Evolutionary conservation across 2,113 vertebrate genomes (phyloP).

Genomic region (Arizona elegans): DNA sequence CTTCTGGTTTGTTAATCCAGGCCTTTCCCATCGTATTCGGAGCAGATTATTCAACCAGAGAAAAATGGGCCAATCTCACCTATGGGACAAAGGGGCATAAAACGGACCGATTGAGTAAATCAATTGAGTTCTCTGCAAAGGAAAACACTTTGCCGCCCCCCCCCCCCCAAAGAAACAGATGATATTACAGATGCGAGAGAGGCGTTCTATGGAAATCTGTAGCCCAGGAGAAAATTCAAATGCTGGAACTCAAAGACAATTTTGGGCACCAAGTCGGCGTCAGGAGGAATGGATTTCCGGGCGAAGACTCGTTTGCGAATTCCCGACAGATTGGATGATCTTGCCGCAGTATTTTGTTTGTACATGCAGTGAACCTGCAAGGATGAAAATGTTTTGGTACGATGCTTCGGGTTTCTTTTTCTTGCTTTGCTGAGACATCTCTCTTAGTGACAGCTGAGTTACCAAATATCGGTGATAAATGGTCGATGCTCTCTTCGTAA

Average conservation of each 20-base stretch:
- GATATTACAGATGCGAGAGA: not conserved
- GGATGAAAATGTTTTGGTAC: not conserved
- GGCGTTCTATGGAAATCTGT: not conserved
- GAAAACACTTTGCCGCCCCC: not conserved
- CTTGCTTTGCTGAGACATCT: not conserved
- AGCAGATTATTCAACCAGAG: not conserved
- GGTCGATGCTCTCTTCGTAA: not conserved
- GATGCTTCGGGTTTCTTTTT: not conserved
- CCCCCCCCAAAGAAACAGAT: not conserved
- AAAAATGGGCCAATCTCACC: not conserved
- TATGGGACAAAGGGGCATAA: not conserved
- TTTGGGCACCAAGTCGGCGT: not conserved
- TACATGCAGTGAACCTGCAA: not conserved
- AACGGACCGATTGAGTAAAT: not conserved
- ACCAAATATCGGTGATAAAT: not conserved
- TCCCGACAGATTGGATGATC: not conserved
- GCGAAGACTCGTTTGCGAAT: not conserved
- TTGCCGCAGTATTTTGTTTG: not conserved
- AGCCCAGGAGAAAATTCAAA: not conserved
- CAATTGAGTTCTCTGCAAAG: not conserved
- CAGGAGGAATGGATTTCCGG: not conserved
- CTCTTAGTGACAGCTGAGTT: not conserved
- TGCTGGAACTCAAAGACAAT: not conserved
- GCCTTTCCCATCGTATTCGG: not conserved
- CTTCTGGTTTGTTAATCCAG: slow-evolving; percentile 11